phyloP scores from a whole-genome alignment of 2,888 invertebrate species.

The Tolmerus cingulatus region DNA sequence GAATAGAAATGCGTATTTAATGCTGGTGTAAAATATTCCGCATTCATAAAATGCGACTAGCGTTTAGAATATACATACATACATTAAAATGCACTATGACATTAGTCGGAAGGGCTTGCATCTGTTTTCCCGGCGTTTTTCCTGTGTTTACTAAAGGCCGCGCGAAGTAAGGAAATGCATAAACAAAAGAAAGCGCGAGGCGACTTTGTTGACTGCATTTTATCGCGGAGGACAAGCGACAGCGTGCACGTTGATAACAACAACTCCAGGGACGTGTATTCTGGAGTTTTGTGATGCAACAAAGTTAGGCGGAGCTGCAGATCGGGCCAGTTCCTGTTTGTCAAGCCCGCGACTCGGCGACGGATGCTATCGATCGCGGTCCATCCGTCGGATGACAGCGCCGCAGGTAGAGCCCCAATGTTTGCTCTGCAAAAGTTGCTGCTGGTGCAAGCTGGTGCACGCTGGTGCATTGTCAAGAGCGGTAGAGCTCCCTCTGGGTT shows the following conservation, averaged over 20 bases:
- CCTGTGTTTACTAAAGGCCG: background rate
- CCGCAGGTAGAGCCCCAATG: background rate
- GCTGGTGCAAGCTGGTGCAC: background rate
- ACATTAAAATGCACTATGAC: background rate
- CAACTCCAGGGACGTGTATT: background rate
- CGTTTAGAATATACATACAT: background rate
- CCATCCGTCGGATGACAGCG: background rate
- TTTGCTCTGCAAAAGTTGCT: background rate
- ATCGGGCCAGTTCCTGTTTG: background rate
- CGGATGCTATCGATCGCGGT: background rate
- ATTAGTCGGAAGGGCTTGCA: background rate
- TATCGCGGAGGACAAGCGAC: background rate
- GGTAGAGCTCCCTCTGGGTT: background rate
- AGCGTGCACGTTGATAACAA: background rate
- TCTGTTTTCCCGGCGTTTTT: background rate
- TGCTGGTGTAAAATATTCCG: no score
- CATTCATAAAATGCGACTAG: background rate
- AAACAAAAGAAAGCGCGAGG: background rate
- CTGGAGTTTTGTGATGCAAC: background rate
- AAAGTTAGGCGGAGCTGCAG: background rate
- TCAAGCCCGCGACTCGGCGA: background rate
- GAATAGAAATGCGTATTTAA: no score
- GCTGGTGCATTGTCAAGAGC: background rate
- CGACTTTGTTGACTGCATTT: background rate
- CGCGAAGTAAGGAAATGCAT: background rate